Base-by-base conservation (phyloP, 2,888 invertebrate species). In the Cosmorhoe ocellata region DNA sequence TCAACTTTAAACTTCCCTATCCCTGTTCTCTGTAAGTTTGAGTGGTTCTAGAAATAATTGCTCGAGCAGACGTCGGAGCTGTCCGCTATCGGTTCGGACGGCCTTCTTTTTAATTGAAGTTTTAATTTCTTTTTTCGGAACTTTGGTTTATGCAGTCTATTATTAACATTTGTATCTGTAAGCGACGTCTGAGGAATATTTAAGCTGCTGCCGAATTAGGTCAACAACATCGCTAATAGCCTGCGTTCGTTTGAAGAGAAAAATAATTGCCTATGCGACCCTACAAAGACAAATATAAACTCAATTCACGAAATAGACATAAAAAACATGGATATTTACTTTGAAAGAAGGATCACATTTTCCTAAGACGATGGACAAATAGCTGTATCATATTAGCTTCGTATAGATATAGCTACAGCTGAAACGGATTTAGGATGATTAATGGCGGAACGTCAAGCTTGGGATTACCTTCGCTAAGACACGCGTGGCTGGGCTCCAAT, bases 381-480 rank as follows among this genome's bases (percentile, higher is more conserved):
- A 32, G 42, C 31, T 42, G 26, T 42, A 11, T 32, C 22, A 36
- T 45, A 22, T 7, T 56, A 53, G 48, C 34, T 64, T 51, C 46
- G 44, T 62, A 51, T 58, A 59, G 51, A 51, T 61, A 56, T 58
- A 59, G 51, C 52, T 61, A 56, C 33, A 50, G 51, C 50, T 49
- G 61, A 54, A 64, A 63, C 59, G 56, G 59, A 51, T 61, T 51
- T 37, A 42, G 55, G 39, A 58, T 69, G 66, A 69, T 70, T 66
- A 69, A 67, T 69, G 56, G 57, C 43, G 56, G 55, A 51, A 51
- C 50, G 53, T 56, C 48, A 43, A 54, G 54, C 42, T 42, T 44
- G 50, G 59, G 61, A 69, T 70, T 69, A 66, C 63, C 67, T 66
- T 63, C 51, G 40, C 59, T 40, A 43, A 52, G 62, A 61, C 61